Evolutionary conservation across 2,797 vertebrate species (phyloP).

Genomic region (Pangasius larnaudii): DNA sequence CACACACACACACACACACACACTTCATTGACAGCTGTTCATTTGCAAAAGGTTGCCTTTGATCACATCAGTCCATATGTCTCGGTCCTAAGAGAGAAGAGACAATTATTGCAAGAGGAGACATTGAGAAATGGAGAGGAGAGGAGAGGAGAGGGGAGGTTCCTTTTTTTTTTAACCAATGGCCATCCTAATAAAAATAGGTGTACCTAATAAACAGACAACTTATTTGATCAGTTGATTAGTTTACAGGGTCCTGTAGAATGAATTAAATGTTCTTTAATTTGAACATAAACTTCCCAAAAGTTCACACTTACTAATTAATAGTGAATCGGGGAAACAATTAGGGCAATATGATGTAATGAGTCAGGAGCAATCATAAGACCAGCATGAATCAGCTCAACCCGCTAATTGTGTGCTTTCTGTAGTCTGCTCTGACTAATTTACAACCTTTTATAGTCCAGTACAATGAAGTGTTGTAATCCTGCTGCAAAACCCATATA

Average conservation of each 20-base stretch:
- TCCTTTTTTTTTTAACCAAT: not conserved
- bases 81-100: slow-evolving; percentile 25
- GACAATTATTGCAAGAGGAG: slow-evolving; percentile 1
- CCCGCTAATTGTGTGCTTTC: slow-evolving; percentile 1
- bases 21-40: slow-evolving; percentile 42
- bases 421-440: not conserved
- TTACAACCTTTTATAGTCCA: slow-evolving; percentile 4
- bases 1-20: slow-evolving; percentile 28
- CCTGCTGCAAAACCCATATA: not conserved
- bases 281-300: not conserved
- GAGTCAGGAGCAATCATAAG: slow-evolving; percentile 27
- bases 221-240: not conserved
- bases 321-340: not conserved
- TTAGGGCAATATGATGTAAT: not conserved
- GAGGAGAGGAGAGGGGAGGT: not conserved
- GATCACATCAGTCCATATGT: slow-evolving; percentile 39
- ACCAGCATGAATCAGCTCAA: slow-evolving; percentile 21
- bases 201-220: not conserved
- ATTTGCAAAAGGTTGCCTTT: slow-evolving; percentile 48
- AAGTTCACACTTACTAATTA: not conserved
- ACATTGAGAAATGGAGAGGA: not conserved
- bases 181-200: not conserved
- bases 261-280: not conserved
- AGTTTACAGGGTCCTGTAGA: not conserved
- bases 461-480: slow-evolving; percentile 37